These are phyloP conservation scores for Colossoma macropomum DNA, from an alignment of 2,113 vertebrate genomes.

Conservation along the genomic window DNA sequence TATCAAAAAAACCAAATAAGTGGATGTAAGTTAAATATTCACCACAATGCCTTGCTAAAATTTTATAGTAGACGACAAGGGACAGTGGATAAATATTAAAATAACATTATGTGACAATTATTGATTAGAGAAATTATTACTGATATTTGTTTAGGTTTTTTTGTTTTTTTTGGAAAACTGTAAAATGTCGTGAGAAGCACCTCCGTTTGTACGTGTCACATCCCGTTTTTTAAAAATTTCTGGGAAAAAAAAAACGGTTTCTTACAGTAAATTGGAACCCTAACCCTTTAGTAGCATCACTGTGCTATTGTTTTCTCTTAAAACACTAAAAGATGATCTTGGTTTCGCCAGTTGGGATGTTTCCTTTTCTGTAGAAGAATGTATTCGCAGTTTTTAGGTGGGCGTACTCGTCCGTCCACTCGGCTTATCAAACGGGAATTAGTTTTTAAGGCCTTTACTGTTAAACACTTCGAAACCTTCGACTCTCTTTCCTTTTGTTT, in stretches of 20 bases:
- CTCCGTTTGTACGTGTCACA: slow-evolving; percentile 46
- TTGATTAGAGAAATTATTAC: slow-evolving; percentile 61
- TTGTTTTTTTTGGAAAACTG: slow-evolving; percentile 37
- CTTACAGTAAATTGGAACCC: slow-evolving; percentile 18
- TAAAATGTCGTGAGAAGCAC: slow-evolving; percentile 53
- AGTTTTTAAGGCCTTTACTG: slow-evolving; percentile 30
- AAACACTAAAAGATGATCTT: background rate
- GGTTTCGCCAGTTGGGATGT: slow-evolving; percentile 7
- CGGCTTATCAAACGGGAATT: background rate
- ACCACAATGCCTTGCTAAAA: slow-evolving; percentile 97
- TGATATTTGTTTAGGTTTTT: slow-evolving; percentile 56
- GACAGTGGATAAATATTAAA: slow-evolving; percentile 56
- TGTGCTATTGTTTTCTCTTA: background rate
- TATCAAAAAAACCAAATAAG: slow-evolving; percentile 87
- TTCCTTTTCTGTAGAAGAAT: slow-evolving; percentile 11
- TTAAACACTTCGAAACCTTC: slow-evolving; percentile 12
- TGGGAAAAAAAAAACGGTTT: background rate
- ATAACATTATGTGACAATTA: slow-evolving; percentile 56
- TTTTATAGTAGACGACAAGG: slow-evolving; percentile 65
- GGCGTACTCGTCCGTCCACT: slow-evolving; percentile 23
- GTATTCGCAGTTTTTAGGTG: slow-evolving; percentile 33
- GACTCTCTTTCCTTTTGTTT: slow-evolving; percentile 29
- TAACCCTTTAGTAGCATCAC: background rate
- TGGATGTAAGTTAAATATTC: slow-evolving; percentile 82
- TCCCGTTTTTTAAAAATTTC: slow-evolving; percentile 51